Evolutionary conservation across 53 echinoderm and acorn worm species (phyloP).

Genomic region (Temnopleurus reevesii): DNA sequence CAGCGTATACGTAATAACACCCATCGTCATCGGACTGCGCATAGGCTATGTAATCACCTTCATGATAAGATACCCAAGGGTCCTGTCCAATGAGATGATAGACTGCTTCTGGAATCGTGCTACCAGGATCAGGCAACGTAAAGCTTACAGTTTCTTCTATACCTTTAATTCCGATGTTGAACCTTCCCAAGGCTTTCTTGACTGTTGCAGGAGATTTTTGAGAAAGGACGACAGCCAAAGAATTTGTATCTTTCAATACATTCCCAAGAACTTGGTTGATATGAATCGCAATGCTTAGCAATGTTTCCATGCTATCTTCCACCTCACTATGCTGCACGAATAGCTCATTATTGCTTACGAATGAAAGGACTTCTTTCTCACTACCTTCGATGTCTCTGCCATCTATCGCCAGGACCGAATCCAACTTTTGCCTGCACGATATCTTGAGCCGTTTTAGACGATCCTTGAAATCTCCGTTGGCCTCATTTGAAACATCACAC

Average conservation of each 20-base stretch:
- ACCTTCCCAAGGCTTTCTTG: not conserved
- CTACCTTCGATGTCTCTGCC: conserved; percentile 1
- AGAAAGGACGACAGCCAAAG: not conserved
- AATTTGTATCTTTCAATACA: not conserved
- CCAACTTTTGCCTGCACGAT: conserved; percentile 7
- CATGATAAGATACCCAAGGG: conserved; percentile 62
- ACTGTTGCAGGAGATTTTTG: not conserved
- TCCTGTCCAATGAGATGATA: conserved; percentile 76
- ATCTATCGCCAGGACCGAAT: not conserved
- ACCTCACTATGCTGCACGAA: not conserved
- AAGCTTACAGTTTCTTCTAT: not conserved
- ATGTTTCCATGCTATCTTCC: not conserved
- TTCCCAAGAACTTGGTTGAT: conserved; percentile 26
- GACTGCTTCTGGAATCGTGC: conserved; percentile 61
- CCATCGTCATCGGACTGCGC: conserved; percentile 29
- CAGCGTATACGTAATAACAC: conserved; percentile 60
- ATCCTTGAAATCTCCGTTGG: not conserved
- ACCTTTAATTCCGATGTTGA: too few species aligned
- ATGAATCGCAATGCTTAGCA: not conserved
- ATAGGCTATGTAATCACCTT: conserved; percentile 73
- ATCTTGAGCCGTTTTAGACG: not conserved
- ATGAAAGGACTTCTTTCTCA: not conserved
- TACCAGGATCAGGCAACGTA: conserved; percentile 54
- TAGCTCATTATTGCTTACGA: not conserved
- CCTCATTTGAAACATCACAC: not conserved